Percentiles rank a stretch among this genome's conserved stretches.
These are phyloP conservation scores for Sternotherus odoratus DNA, from an alignment of 2,797 vertebrate species.

Conservation along the genomic window DNA sequence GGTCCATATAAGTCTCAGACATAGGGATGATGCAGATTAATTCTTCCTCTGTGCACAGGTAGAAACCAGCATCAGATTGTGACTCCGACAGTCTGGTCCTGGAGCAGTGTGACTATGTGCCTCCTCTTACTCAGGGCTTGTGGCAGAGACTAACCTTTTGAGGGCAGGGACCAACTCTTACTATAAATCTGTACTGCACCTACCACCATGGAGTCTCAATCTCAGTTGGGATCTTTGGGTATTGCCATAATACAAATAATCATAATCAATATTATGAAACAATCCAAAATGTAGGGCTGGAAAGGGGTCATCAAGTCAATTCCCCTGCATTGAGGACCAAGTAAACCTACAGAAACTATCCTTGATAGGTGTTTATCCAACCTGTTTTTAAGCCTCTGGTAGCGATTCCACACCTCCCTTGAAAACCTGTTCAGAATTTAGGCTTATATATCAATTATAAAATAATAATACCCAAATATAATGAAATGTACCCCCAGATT, in stretches of 20 bases:
- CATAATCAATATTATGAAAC: not conserved
- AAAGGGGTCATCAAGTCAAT: not conserved
- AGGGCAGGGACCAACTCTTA: not conserved
- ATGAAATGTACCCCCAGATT: not conserved
- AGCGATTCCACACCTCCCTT: not conserved
- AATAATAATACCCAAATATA: not conserved
- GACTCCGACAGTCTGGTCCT: not conserved
- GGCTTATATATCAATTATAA: not conserved
- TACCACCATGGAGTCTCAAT: not conserved
- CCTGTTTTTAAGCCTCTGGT: not conserved
- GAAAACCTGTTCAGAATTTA: not conserved
- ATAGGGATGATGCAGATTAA: not conserved
- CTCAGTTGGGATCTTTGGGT: not conserved
- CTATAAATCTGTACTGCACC: not conserved
- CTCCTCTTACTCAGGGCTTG: rapidly evolving
- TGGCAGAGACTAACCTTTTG: not conserved
- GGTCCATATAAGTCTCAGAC: too few species aligned
- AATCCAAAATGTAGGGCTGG: not conserved
- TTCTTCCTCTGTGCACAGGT: not conserved
- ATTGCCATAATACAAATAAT: not conserved
- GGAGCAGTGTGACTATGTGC: not conserved
- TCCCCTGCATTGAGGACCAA: not conserved
- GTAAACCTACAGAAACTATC: not conserved
- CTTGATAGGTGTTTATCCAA: too few species aligned
- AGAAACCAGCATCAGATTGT: not conserved